Percentiles rank a stretch among this genome's conserved stretches.
These are phyloP conservation scores for Liolophura sinensis DNA, from an alignment of 1,140 invertebrate species.

Conservation along the genomic window DNA sequence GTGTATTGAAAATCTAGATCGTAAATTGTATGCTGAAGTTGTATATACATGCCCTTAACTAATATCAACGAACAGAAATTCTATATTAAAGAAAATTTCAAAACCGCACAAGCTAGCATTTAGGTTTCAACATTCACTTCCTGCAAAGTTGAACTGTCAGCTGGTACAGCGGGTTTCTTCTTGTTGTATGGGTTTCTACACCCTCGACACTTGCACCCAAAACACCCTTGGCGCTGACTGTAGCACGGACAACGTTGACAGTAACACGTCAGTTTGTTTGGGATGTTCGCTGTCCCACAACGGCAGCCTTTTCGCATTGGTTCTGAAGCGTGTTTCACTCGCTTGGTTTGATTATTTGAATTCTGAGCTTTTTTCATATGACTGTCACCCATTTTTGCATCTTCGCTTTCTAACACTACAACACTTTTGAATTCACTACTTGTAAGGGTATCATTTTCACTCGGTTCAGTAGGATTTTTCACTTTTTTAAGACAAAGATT, in stretches of 20 bases:
- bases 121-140: too few relatives aligned
- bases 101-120: too few relatives aligned
- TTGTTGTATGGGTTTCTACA: slow-evolving; percentile 76
- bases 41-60: too few relatives aligned
- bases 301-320: slow-evolving; percentile 67
- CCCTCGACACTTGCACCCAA: slow-evolving; percentile 86
- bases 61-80: too few relatives aligned
- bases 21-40: too few relatives aligned
- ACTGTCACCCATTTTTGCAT: slow-evolving; percentile 16
- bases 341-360: not conserved
- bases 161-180: too few relatives aligned
- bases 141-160: too few relatives aligned
- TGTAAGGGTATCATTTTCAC: slow-evolving; percentile 18
- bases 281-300: slow-evolving; percentile 88
- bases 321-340: slow-evolving; percentile 3
- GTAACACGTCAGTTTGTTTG: slow-evolving; percentile 88
- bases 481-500: slow-evolving; percentile 8
- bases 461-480: slow-evolving; percentile 15
- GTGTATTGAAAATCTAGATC: too few relatives aligned
- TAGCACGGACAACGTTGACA: slow-evolving; percentile 93
- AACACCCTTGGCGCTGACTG: slow-evolving; percentile 77
- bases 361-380: not conserved
- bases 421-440: slow-evolving; percentile 13
- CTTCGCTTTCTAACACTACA: slow-evolving; percentile 17
- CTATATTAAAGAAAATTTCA: too few relatives aligned